These are phyloP conservation scores for Melangyna quadrimaculata DNA, from an alignment of 2,888 invertebrate genomes.

Conservation along the genomic window DNA sequence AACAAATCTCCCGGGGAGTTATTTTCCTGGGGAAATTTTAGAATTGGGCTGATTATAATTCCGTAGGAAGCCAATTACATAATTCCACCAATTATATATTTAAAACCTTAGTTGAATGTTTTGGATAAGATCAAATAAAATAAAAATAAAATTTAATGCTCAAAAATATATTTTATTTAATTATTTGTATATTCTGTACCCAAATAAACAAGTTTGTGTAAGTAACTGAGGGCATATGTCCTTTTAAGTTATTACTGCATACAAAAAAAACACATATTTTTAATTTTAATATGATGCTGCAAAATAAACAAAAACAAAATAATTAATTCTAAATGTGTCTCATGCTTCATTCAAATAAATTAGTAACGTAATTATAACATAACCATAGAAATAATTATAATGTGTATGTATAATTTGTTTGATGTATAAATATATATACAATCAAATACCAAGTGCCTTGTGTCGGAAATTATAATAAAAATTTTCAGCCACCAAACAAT, in stretches of 20 bases:
- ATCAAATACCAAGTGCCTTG: background rate
- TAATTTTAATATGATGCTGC: constrained; percentile 19
- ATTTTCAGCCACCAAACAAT: background rate
- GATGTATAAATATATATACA: constrained; percentile 6
- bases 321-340: constrained; percentile 10
- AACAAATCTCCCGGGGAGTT: too few relatives aligned
- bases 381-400: constrained; percentile 32
- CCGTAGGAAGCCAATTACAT: too few relatives aligned
- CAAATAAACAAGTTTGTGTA: constrained; percentile 55
- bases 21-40: too few relatives aligned
- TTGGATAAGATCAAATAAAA: too few relatives aligned
- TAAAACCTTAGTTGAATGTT: too few relatives aligned
- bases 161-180: constrained; percentile 55
- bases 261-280: background rate
- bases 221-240: constrained; percentile 56
- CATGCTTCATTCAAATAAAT: constrained; percentile 53
- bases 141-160: background rate
- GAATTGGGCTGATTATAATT: too few relatives aligned
- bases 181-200: constrained; percentile 25
- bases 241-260: constrained; percentile 46
- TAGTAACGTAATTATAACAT: constrained; percentile 47
- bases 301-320: constrained; percentile 17
- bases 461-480: background rate
- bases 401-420: background rate
- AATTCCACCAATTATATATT: too few relatives aligned